Evolutionary conservation across 2,888 invertebrate genomes (phyloP).

Genomic region (Pimpla rufipes): DNA sequence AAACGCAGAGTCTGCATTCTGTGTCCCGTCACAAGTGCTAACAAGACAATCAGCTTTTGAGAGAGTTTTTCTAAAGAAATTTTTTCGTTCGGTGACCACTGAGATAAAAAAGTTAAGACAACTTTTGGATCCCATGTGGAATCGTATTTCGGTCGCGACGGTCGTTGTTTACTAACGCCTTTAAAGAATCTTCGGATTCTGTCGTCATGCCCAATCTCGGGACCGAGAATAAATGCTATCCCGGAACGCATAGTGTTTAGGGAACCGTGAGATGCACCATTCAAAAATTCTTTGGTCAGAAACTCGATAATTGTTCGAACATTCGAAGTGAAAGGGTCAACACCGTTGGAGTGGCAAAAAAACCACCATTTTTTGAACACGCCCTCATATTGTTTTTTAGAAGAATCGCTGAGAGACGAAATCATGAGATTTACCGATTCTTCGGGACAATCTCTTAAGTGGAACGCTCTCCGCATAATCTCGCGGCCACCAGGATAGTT

Average conservation of each 20-base stretch:
- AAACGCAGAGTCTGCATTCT: constrained; percentile 62
- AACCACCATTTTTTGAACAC: constrained; percentile 30
- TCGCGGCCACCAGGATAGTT: constrained; percentile 18
- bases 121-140: constrained; percentile 57
- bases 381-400: constrained; percentile 22
- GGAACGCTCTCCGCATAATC: not conserved
- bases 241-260: constrained; percentile 73
- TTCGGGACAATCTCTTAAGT: not conserved
- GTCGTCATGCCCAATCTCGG: constrained; percentile 65
- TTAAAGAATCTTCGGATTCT: constrained; percentile 72
- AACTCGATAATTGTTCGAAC: not conserved
- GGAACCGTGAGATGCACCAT: constrained; percentile 67
- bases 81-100: constrained; percentile 43
- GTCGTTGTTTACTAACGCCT: constrained; percentile 71
- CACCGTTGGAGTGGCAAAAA: not conserved
- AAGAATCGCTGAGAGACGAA: constrained; percentile 10
- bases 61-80: constrained; percentile 52
- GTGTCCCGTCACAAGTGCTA: constrained; percentile 65
- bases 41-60: constrained; percentile 46
- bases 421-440: constrained; percentile 13
- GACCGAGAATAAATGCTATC: constrained; percentile 69
- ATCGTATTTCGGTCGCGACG: constrained; percentile 61
- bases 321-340: not conserved
- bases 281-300: constrained; percentile 46
- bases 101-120: constrained; percentile 46